A percentile compares a stretch with the other conserved stretches of the same genome.
Conservation (phyloP, 2,797 vertebrate species). For the Hydrophis major region DNA sequence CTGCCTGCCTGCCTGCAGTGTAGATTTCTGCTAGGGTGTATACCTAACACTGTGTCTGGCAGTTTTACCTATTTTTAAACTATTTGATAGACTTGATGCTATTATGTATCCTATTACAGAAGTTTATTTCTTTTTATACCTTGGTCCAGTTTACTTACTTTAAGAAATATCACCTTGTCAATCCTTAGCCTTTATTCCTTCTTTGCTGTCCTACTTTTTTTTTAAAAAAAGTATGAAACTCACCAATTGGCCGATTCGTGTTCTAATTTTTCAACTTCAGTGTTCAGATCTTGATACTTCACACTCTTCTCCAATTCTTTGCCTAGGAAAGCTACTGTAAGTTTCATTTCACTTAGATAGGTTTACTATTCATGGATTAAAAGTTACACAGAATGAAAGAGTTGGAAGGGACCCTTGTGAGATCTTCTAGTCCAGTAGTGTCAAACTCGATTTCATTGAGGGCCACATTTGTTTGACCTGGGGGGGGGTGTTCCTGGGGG, state of each 20-base stretch:
- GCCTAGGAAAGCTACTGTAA: neutral
- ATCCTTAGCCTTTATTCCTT: neutral
- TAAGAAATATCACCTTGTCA: neutral
- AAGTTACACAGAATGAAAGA: neutral
- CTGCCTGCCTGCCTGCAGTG: no score
- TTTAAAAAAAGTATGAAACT: no score
- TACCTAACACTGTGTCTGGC: neutral
- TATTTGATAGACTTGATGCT: neutral
- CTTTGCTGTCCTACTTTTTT: neutral
- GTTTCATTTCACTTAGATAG: neutral
- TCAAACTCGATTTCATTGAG: no score
- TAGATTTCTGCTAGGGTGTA: no score
- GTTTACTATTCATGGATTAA: neutral
- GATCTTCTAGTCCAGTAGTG: neutral
- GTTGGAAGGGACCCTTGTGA: neutral
- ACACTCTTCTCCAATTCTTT: neutral
- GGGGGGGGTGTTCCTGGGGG: no score
- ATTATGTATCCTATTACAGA: neutral
- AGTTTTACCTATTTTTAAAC: neutral
- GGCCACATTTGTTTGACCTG: no score
- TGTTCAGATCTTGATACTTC: neutral
- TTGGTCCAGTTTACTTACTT: neutral
- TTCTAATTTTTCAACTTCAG: no score
- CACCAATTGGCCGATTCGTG: no score
- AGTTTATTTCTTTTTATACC: neutral